These are phyloP conservation scores for Tyria jacobaeae DNA, from an alignment of 2,888 invertebrate genomes.

Conservation along the genomic window DNA sequence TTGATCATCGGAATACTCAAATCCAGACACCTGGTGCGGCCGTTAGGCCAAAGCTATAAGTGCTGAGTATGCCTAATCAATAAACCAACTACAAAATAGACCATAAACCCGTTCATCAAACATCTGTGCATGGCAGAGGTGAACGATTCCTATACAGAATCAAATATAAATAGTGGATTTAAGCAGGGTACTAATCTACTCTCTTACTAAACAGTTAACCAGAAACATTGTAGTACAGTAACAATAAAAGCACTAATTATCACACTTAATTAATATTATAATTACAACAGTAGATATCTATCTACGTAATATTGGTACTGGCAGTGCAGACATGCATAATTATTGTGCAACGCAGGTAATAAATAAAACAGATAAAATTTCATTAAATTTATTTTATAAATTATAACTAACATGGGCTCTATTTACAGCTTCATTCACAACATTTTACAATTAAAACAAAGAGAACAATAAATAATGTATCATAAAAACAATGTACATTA, in stretches of 20 bases:
- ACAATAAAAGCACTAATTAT: slow-evolving; percentile 38
- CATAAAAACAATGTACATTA: slow-evolving; percentile 32
- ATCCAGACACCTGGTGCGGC: neutral
- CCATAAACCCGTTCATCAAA: neutral
- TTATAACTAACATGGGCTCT: slow-evolving; percentile 74
- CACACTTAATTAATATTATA: slow-evolving; percentile 30
- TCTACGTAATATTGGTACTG: slow-evolving; percentile 25
- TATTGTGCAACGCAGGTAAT: slow-evolving; percentile 55
- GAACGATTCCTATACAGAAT: neutral
- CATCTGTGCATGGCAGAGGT: neutral
- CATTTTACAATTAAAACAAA: slow-evolving; percentile 53
- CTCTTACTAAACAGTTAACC: too few species aligned
- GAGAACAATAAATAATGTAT: slow-evolving; percentile 23
- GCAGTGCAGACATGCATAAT: slow-evolving; percentile 58
- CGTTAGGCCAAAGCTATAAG: neutral
- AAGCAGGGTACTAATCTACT: neutral
- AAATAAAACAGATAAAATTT: slow-evolving; percentile 77
- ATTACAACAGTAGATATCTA: slow-evolving; percentile 27
- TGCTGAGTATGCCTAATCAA: neutral
- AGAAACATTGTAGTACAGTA: slow-evolving; percentile 16
- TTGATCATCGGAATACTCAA: neutral
- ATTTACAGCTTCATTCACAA: slow-evolving; percentile 72
- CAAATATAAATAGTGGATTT: neutral
- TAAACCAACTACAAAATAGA: neutral
- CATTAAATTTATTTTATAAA: slow-evolving; percentile 73